phyloP scores from a whole-genome alignment of 1,140 invertebrate species.

The Aphis gossypii region DNA sequence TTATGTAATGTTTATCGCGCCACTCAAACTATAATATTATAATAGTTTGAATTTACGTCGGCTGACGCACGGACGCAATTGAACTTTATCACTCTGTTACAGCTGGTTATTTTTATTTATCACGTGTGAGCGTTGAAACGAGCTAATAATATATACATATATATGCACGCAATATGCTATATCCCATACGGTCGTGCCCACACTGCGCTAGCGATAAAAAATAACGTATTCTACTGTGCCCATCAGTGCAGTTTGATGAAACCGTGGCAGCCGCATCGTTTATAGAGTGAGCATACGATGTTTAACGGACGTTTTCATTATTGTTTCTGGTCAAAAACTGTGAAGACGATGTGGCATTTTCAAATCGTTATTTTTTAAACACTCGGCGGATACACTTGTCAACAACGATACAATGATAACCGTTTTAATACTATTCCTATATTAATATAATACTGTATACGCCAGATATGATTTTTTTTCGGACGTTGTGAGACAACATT shows the following conservation, averaged over 20 bases:
- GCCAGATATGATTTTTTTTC: not conserved
- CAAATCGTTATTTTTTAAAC: not conserved
- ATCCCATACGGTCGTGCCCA: not conserved
- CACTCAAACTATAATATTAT: not conserved
- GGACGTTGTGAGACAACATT: too few relatives aligned
- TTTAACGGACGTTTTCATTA: not conserved
- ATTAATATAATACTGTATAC: too few relatives aligned
- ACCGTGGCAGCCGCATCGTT: not conserved
- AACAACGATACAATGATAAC: not conserved
- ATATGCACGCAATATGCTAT: not conserved
- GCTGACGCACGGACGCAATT: not conserved
- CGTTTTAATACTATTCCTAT: not conserved
- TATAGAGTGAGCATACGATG: not conserved
- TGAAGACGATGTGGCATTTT: not conserved
- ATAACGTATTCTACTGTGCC: not conserved
- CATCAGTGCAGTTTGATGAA: not conserved
- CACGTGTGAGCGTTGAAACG: not conserved
- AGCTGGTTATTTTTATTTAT: conserved; percentile 45
- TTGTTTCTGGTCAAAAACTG: not conserved
- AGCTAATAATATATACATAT: conserved; percentile 17
- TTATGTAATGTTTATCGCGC: not conserved
- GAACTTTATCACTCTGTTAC: conserved; percentile 14
- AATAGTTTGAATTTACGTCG: not conserved
- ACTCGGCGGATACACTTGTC: not conserved
- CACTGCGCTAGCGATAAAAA: not conserved